Evolutionary conservation across 2,797 vertebrate species (phyloP).

Genomic region (Astyanax mexicanus): DNA sequence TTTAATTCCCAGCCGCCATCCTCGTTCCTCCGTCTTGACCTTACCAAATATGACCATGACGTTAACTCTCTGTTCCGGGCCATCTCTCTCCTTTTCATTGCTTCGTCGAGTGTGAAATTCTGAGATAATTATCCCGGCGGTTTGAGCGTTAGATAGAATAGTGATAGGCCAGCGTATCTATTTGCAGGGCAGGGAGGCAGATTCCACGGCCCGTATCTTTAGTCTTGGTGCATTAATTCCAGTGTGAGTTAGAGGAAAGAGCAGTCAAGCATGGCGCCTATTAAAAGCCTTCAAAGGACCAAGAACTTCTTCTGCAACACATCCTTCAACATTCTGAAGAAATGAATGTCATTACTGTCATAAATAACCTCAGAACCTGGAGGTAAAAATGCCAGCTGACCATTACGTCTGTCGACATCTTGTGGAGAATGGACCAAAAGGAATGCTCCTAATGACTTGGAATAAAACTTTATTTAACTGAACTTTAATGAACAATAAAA

Average conservation of each 20-base stretch:
- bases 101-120: slow-evolving; percentile 36
- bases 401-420: too few relatives aligned
- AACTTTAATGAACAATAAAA: too few relatives aligned
- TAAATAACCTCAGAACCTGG: too few relatives aligned
- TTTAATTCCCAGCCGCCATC: neutral
- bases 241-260: slow-evolving; percentile 32
- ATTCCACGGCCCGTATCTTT: slow-evolving; percentile 32
- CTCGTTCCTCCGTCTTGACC: neutral
- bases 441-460: too few relatives aligned
- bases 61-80: slow-evolving; percentile 14
- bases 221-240: slow-evolving; percentile 46
- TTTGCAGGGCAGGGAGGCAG: slow-evolving; percentile 19
- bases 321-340: neutral
- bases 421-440: too few relatives aligned
- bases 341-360: neutral
- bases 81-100: slow-evolving; percentile 25
- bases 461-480: too few relatives aligned
- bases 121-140: slow-evolving; percentile 31
- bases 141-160: slow-evolving; percentile 24
- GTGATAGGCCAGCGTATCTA: slow-evolving; percentile 18
- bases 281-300: slow-evolving; percentile 44
- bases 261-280: slow-evolving; percentile 32
- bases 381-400: too few relatives aligned
- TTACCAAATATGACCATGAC: neutral
- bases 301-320: neutral